Percentiles rank a stretch among this genome's conserved stretches.
Conservation (phyloP, 30 jellyfish, hydroid and myxozoan genomes). For the Hydra vulgaris region DNA sequence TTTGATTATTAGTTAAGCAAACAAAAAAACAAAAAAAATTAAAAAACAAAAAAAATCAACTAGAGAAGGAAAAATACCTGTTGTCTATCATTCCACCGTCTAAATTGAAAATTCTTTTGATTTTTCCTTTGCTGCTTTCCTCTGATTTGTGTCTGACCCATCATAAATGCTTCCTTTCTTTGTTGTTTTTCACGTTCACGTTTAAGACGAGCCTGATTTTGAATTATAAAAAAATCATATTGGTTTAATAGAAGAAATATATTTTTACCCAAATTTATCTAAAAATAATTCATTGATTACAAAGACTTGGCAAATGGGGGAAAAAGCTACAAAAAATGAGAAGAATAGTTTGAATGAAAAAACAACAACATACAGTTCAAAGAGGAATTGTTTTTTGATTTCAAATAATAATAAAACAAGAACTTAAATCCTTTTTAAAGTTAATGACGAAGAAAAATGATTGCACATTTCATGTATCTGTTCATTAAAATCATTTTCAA, state of each 20-base stretch:
- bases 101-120: conserved; percentile 61
- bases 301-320: background rate
- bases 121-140: conserved; percentile 59
- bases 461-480: no score
- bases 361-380: no score
- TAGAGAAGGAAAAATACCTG: conserved; percentile 40
- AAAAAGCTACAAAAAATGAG: background rate
- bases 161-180: conserved; percentile 97
- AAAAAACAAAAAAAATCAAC: no score
- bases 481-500: no score
- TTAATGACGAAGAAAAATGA: no score
- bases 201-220: conserved; percentile 81
- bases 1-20: no score
- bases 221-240: background rate
- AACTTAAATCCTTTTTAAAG: no score
- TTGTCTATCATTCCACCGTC: conserved; percentile 78
- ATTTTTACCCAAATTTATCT: background rate
- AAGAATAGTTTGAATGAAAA: background rate
- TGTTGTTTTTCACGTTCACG: conserved; percentile 96
- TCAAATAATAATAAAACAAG: no score
- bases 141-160: conserved; percentile 84
- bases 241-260: background rate
- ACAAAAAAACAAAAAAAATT: background rate
- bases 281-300: no score
- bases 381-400: no score